phyloP scores from a whole-genome alignment of 1,140 invertebrate species.

The Sycobia sp. region DNA sequence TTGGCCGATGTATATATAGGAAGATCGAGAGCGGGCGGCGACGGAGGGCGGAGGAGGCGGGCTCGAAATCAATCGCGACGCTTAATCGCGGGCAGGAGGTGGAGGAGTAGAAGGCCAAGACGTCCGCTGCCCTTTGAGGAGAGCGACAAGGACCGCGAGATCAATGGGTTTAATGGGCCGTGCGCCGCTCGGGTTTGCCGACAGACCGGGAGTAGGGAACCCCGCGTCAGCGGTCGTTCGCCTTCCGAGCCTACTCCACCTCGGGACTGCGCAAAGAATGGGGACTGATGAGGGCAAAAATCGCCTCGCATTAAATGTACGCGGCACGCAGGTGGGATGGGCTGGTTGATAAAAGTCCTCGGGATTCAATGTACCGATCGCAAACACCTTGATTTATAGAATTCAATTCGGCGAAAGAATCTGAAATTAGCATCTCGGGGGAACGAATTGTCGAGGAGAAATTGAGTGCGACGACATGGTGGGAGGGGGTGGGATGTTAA shows the following conservation, averaged over 20 bases:
- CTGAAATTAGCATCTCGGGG: too few species aligned
- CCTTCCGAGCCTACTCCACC: neutral
- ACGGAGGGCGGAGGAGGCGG: too few species aligned
- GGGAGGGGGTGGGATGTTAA: too few species aligned
- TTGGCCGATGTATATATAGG: too few species aligned
- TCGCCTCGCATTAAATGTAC: neutral
- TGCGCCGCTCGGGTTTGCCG: constrained; percentile 40
- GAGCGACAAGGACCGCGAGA: constrained; percentile 39
- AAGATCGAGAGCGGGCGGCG: too few species aligned
- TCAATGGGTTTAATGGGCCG: constrained; percentile 46
- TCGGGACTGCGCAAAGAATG: too few species aligned
- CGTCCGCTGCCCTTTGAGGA: constrained; percentile 35
- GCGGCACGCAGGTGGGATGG: too few species aligned
- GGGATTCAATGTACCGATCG: neutral
- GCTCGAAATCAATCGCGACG: constrained; percentile 42
- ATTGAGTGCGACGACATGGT: too few species aligned
- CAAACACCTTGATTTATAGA: constrained; percentile 10
- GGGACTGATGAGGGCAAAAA: constrained; percentile 19
- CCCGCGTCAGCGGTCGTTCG: constrained; percentile 34
- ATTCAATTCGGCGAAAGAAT: too few species aligned
- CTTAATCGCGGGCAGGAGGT: too few species aligned
- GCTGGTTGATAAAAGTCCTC: neutral
- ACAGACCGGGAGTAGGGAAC: constrained; percentile 28
- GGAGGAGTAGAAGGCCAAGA: too few species aligned
- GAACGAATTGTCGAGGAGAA: too few species aligned